phyloP scores from a whole-genome alignment of 2,113 vertebrate species.

The Entosphenus tridentatus region DNA sequence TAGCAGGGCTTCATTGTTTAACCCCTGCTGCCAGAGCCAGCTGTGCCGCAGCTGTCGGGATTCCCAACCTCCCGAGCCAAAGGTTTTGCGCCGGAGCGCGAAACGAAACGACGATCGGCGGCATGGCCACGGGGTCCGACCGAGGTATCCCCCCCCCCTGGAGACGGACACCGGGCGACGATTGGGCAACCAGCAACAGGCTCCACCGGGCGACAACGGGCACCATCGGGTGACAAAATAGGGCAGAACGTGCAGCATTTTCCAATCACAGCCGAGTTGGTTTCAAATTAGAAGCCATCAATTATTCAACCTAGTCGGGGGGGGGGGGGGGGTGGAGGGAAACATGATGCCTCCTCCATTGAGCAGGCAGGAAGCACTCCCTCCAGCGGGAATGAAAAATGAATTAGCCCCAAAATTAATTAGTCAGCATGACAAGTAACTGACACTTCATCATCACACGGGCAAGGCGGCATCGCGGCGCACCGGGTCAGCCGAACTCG shows the following conservation, averaged over 20 bases:
- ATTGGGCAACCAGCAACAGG: too few relatives aligned
- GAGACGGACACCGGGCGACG: too few relatives aligned
- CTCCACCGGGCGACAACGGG: too few relatives aligned
- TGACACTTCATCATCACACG: slow-evolving; percentile 3
- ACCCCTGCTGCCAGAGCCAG: too few relatives aligned
- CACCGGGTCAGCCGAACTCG: background rate
- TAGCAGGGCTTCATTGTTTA: too few relatives aligned
- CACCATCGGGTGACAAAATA: background rate
- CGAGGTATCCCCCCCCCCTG: too few relatives aligned
- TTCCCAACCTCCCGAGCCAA: too few relatives aligned
- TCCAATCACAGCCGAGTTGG: background rate
- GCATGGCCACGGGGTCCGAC: too few relatives aligned
- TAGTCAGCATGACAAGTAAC: slow-evolving; percentile 6
- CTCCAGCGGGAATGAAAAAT: slow-evolving; percentile 3
- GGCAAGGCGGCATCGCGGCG: background rate
- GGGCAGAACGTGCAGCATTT: slow-evolving; percentile 5
- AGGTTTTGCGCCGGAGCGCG: too few relatives aligned
- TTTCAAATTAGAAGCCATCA: slow-evolving; percentile 5
- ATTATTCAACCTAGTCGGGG: slow-evolving; percentile 1
- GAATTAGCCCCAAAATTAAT: slow-evolving; percentile 6
- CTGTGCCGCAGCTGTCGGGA: too few relatives aligned
- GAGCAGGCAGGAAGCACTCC: slow-evolving; percentile 5
- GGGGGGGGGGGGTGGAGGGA: background rate
- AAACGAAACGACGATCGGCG: too few relatives aligned
- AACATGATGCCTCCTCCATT: slow-evolving; percentile 3